Evolutionary conservation across 2,113 vertebrate species (phyloP).

Genomic region (Ptyas mucosa): DNA sequence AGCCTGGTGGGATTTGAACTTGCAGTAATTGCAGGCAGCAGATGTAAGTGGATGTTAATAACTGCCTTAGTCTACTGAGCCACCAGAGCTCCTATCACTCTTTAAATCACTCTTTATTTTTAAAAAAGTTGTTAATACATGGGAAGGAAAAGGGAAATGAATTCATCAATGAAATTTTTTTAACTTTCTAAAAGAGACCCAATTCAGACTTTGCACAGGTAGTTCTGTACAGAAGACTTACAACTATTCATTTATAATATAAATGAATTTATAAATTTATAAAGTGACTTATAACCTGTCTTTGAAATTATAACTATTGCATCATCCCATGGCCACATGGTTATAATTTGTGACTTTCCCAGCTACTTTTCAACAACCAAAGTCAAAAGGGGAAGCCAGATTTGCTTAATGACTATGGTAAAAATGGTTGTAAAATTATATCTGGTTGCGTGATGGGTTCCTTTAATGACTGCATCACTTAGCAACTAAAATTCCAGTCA

Average conservation of each 20-base stretch:
- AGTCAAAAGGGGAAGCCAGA: background rate
- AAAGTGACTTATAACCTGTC: background rate
- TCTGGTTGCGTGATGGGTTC: background rate
- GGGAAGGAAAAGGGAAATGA: background rate
- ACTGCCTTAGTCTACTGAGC: no score
- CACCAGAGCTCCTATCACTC: no score
- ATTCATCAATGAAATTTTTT: background rate
- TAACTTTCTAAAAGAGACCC: background rate
- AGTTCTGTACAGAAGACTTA: background rate
- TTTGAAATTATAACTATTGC: background rate
- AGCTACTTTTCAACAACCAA: no score
- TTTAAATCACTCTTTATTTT: background rate
- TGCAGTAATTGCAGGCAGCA: no score
- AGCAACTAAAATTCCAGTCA: background rate
- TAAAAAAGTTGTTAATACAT: background rate
- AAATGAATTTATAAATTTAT: background rate
- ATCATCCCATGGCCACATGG: background rate
- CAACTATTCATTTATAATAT: background rate
- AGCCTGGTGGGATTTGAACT: no score
- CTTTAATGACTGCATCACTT: background rate
- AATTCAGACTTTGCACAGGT: background rate
- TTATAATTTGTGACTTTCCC: background rate
- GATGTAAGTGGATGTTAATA: no score
- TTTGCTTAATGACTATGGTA: background rate
- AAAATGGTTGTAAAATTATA: background rate